Percentiles rank a stretch among this genome's conserved stretches.
Conservation (phyloP, 2,888 invertebrate species). For the Villa cingulata region DNA sequence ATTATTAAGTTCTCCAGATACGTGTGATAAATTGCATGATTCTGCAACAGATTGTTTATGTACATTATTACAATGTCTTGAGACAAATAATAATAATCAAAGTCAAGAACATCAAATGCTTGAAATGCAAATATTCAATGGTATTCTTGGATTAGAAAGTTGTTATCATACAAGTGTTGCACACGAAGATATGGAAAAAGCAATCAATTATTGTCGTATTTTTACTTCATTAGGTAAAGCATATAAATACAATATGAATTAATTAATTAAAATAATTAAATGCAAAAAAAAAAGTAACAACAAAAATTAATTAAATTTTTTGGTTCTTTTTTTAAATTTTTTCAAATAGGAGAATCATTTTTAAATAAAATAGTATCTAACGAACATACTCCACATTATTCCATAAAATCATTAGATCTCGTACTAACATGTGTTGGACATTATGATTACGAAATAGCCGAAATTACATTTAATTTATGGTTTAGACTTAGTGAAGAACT, state of each 20-base stretch:
- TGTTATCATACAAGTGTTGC: constrained; percentile 85
- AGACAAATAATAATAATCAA: constrained; percentile 52
- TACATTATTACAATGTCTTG: constrained; percentile 67
- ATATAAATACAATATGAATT: background rate
- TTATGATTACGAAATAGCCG: constrained; percentile 91
- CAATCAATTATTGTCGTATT: constrained; percentile 83
- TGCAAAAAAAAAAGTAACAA: no score
- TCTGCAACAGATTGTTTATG: constrained; percentile 85
- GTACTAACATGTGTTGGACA: constrained; percentile 87
- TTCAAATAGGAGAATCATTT: constrained; percentile 65
- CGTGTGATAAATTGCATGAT: constrained; percentile 60
- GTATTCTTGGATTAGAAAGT: constrained; percentile 64
- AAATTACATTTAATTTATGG: constrained; percentile 95
- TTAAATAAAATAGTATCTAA: constrained; percentile 66
- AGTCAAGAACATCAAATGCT: constrained; percentile 48
- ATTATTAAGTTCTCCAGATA: constrained; percentile 47
- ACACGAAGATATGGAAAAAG: constrained; percentile 87
- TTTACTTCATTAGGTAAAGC: constrained; percentile 64
- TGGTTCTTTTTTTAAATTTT: background rate
- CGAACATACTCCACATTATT: constrained; percentile 52
- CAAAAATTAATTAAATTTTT: no score
- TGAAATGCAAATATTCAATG: constrained; percentile 68
- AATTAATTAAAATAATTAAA: no score
- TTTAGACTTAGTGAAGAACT: constrained; percentile 88
- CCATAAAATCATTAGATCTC: constrained; percentile 73